These are phyloP conservation scores for Lutraria lutraria DNA, from an alignment of 2,888 invertebrate species.

Conservation along the genomic window DNA sequence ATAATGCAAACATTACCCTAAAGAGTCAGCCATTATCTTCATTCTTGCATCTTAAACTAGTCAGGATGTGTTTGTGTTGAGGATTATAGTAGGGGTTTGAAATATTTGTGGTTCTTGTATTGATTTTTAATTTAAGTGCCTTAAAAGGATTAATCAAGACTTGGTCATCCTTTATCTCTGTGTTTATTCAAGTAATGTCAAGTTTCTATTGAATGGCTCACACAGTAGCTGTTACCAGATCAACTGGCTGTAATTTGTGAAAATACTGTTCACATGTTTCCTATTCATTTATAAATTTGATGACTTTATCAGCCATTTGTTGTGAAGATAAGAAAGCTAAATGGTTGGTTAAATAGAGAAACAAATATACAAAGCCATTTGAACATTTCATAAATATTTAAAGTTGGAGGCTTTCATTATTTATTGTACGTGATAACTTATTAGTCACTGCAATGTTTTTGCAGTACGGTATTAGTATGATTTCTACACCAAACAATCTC, in stretches of 20 bases:
- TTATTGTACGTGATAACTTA: no score
- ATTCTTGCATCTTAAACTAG: no score
- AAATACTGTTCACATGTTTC: background rate
- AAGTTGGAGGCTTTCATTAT: no score
- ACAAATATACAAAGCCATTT: no score
- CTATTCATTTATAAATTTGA: background rate
- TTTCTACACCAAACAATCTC: no score
- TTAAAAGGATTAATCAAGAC: background rate
- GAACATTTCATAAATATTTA: no score
- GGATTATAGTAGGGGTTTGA: background rate
- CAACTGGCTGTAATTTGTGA: background rate
- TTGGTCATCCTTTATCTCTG: background rate
- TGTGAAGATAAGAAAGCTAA: background rate
- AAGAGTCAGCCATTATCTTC: no score
- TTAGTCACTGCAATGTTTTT: no score
- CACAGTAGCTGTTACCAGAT: background rate
- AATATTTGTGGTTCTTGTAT: background rate
- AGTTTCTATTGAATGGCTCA: background rate
- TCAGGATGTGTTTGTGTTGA: background rate
- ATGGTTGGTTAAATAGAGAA: background rate
- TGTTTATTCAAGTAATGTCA: conserved; percentile 9
- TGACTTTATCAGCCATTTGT: background rate
- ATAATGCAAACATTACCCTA: no score
- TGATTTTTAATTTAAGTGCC: background rate
- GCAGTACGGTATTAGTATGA: no score